Base-by-base conservation (phyloP, 2,113 vertebrate genomes). In the Anoplopoma fimbria region DNA sequence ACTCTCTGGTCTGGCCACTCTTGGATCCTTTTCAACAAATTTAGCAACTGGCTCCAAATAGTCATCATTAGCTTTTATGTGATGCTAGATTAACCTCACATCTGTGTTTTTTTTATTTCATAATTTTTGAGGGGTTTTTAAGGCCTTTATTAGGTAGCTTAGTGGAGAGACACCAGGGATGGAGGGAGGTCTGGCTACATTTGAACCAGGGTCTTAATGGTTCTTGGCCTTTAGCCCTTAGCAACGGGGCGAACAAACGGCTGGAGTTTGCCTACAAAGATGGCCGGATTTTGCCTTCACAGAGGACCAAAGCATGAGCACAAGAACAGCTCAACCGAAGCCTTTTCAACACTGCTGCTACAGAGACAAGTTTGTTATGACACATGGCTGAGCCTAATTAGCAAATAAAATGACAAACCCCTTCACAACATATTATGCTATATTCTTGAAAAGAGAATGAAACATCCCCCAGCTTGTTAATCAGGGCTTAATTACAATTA, bases 401-500 rank as follows among this genome's bases (percentile, higher is more conserved):
- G 87, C 81, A 82, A 70, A 90, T 84, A 84, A 90, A 89, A 87
- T 86, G 90, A 91, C 89, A 87, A 87, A 87, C 64, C 87, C 79
- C 87, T 91, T 94, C 88, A 84, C 82, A 89, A 90, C 87, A 89
- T 88, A 93, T 89, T 88, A 92, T 40, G 15, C 80, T 65, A 69
- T 81, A 87, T 88, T 90, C 87, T 83, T 79, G 75, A 86, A 88
- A 83, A 85, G 85, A 91, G 87, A 91, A 88, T 86, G 77, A 83
- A 91, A 90, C 79, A 75, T 88, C 79, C 84, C 78, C 86, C 58
- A 49, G 82, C 87, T 90, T 71, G 78, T 94, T 93, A 94, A 94
- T 94, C 91, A 94, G 85, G 60, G 60, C 88, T 89, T 94, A 93
- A 93, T 94, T 93, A 92, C 91, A 93, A 91, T 93, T 94, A 92